Evolutionary conservation across 2,888 invertebrate species (phyloP).

Genomic region (Pachymerium ferrugineum): DNA sequence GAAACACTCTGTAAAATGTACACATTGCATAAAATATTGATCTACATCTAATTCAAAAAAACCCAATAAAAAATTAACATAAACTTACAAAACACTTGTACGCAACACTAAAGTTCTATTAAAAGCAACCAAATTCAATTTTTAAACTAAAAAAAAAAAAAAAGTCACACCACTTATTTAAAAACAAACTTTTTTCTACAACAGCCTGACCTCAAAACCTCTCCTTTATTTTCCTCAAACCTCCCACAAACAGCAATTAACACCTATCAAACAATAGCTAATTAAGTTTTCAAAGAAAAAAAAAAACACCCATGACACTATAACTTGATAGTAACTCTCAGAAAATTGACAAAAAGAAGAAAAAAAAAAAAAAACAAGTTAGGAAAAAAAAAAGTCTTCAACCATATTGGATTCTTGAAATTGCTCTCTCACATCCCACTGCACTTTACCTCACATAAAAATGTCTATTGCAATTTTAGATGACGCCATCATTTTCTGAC

Average conservation of each 20-base stretch:
- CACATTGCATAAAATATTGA: too few relatives aligned
- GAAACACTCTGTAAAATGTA: too few relatives aligned
- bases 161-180: not conserved
- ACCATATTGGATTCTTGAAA: slow-evolving; percentile 11
- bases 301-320: not conserved
- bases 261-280: slow-evolving; percentile 6
- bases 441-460: slow-evolving; percentile 16
- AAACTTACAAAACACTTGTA: too few relatives aligned
- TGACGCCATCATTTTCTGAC: slow-evolving; percentile 5
- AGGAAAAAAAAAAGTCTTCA: not conserved
- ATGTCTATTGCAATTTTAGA: not conserved
- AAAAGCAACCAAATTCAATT: too few relatives aligned
- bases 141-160: not conserved
- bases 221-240: too few relatives aligned
- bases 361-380: not conserved
- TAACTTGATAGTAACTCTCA: not conserved
- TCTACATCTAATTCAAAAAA: too few relatives aligned
- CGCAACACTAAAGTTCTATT: too few relatives aligned
- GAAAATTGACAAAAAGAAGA: not conserved
- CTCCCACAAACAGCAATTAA: slow-evolving; percentile 1
- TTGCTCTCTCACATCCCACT: slow-evolving; percentile 3
- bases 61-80: too few relatives aligned
- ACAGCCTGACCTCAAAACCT: slow-evolving; percentile 6
- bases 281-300: not conserved
- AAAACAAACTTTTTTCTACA: not conserved